Evolutionary conservation across 2,113 vertebrate genomes (phyloP).

Genomic region (Myodes glareolus): DNA sequence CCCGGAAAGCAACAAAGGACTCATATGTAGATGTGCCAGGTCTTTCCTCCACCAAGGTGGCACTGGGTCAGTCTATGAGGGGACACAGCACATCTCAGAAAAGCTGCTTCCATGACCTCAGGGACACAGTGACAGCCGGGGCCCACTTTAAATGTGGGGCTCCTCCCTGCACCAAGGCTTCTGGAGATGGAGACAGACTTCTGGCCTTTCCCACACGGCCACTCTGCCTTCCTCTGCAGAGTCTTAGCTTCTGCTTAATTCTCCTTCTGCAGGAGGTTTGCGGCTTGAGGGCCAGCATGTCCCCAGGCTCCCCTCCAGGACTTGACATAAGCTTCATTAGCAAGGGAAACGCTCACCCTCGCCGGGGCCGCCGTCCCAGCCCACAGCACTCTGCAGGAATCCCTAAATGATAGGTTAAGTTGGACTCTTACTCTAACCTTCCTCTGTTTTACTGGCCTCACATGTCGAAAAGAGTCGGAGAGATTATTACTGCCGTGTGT

Average conservation of each 20-base stretch:
- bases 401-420: neutral
- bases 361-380: accelerated
- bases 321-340: neutral
- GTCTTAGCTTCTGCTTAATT: neutral
- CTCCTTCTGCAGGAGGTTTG: neutral
- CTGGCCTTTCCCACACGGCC: neutral
- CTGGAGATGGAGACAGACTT: neutral
- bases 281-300: neutral
- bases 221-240: neutral
- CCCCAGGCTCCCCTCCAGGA: neutral
- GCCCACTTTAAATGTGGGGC: neutral
- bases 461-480: conserved; percentile 1
- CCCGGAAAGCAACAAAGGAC: neutral
- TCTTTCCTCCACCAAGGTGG: neutral
- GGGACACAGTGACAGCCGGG: neutral
- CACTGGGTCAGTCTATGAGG: neutral
- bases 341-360: neutral
- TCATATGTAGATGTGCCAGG: neutral
- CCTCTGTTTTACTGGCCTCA: accelerated
- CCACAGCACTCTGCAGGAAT: neutral
- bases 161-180: neutral
- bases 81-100: too few species aligned
- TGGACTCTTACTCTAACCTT: neutral
- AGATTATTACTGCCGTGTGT: neutral
- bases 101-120: neutral